Evolutionary conservation across 2,113 vertebrate genomes (phyloP), one percentile per base, ranked within the genome.

Genomic region (Prunella fulvescens): DNA sequence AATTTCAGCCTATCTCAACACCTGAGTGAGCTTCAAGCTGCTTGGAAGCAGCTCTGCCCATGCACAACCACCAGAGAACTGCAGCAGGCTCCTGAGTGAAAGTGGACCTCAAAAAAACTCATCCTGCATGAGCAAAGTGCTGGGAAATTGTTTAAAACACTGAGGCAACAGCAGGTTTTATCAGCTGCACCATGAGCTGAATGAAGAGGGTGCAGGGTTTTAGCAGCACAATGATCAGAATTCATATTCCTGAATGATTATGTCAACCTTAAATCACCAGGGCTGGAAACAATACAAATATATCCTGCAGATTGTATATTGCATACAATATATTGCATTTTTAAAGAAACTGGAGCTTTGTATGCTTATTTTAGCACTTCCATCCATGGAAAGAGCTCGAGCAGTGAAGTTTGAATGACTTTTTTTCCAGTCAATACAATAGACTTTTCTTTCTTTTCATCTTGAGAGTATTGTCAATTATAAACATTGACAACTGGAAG

Each of bases 341-440:
- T 86, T 11, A 88, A 94, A 92, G 85, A 95, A 94, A 81, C 33
- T 64, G 47, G 20, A 88, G 79, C 85, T 96, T 96, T 96, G 93
- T 94, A 90, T 66, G 91, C 81, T 92, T 97, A 94, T 95, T 97
- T 95, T 96, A 95, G 93, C 31, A 93, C 88, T 96, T 95, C 90
- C 94, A 96, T 93, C 37, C 77, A 84, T 33, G 69, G 81, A 93
- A 93, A 95, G 83, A 35, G 73, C 81, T 89, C 7, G 20, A 80
- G 90, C 45, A 48, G 45, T 26, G 14, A 90, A 19, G 57, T 88
- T 35, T 95, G 91, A 95, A 96, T 93, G 29, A 88, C 66, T 87
- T 23, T 90, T 92, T 57, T 96, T 95, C 69, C 70, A 84, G 69
- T 57, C 64, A 88, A 56, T 88, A 96, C 86, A 97, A 96, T 89